Conservation (phyloP, 2,113 vertebrate genomes). For the Picathartes gymnocephalus region DNA sequence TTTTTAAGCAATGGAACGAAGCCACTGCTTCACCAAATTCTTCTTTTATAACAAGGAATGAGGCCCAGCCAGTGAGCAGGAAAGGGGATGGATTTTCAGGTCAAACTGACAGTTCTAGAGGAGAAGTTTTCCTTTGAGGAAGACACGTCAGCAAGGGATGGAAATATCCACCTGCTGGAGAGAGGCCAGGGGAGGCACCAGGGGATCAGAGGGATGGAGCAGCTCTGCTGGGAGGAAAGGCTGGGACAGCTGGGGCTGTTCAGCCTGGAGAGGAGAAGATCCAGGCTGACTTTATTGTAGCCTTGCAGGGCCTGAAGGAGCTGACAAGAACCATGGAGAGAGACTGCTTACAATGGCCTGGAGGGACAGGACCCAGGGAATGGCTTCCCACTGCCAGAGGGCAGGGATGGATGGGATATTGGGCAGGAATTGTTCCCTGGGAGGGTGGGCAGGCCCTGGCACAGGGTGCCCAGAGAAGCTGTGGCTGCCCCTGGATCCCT, state of each 20-base stretch:
- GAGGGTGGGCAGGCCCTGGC: not conserved
- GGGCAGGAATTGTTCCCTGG: accelerated
- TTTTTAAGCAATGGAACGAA: not conserved
- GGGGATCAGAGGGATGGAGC: not conserved
- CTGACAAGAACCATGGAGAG: accelerated
- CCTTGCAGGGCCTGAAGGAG: accelerated
- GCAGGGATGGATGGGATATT: accelerated
- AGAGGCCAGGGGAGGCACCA: not conserved
- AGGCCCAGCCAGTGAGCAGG: accelerated
- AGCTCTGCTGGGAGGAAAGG: not conserved
- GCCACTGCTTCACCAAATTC: not conserved
- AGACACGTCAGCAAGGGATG: not conserved
- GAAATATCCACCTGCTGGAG: not conserved
- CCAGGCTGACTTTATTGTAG: accelerated
- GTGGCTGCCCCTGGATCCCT: not conserved
- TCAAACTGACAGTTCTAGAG: not conserved
- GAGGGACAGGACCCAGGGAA: accelerated
- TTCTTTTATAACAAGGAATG: not conserved
- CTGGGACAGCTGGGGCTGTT: not conserved
- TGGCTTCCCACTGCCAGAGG: accelerated
- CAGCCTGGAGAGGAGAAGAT: not conserved
- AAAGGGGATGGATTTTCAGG: not conserved
- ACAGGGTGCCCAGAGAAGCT: not conserved
- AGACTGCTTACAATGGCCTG: accelerated
- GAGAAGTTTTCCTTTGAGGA: not conserved